Conservation (phyloP, 1,140 invertebrate genomes). For the Hypsibius dujardini region DNA sequence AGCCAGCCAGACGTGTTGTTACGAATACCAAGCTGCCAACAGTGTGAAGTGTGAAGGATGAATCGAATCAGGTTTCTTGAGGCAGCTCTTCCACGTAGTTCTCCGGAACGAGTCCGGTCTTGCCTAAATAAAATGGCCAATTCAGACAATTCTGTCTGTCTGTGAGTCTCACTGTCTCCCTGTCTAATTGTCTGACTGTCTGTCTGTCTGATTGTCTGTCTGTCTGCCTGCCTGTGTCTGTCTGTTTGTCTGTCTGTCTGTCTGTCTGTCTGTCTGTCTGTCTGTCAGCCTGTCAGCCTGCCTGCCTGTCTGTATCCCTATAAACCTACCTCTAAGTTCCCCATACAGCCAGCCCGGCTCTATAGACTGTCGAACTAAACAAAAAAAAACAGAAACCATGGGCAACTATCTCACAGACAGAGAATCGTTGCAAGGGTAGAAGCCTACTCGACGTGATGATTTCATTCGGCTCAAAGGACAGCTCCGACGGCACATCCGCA, state of each 20-base stretch:
- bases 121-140: conserved; percentile 35
- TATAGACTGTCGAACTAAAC: conserved; percentile 61
- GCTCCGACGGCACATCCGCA: conserved; percentile 83
- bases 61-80: no score
- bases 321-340: conserved; percentile 49
- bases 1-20: no score
- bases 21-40: no score
- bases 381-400: conserved; percentile 26
- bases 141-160: background rate
- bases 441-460: conserved; percentile 81
- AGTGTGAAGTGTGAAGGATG: no score
- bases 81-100: conserved; percentile 72
- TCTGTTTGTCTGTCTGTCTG: background rate
- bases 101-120: conserved; percentile 78
- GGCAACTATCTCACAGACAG: no score
- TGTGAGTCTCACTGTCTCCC: background rate
- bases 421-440: no score
- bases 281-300: background rate
- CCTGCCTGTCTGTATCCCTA: conserved; percentile 4
- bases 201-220: background rate
- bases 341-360: conserved; percentile 95
- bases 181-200: background rate
- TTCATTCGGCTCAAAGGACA: conserved; percentile 94
- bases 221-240: background rate
- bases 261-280: background rate